Evolutionary conservation across 2,888 invertebrate genomes (phyloP).

Genomic region (Sinohyriopsis cumingii): DNA sequence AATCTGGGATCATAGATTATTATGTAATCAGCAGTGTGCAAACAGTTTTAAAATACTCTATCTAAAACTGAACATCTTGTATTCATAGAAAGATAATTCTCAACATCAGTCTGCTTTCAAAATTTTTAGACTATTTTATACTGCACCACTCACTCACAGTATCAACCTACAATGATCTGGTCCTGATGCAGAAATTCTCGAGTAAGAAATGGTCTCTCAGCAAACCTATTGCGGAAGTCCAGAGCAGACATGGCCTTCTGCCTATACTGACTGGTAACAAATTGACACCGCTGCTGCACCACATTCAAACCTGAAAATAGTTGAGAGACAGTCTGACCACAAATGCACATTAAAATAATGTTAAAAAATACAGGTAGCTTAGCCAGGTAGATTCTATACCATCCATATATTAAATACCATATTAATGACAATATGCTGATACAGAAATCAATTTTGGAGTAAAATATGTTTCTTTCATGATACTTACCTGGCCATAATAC

Average conservation of each 20-base stretch:
- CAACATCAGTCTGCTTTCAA: neutral
- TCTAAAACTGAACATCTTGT: too few species aligned
- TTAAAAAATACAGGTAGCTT: neutral
- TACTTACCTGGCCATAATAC: too few species aligned
- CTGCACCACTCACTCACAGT: neutral
- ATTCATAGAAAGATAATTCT: neutral
- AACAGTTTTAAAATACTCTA: too few species aligned
- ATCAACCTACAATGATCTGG: constrained; percentile 48
- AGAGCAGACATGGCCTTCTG: constrained; percentile 60
- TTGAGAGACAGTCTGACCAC: constrained; percentile 14
- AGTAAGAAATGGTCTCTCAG: constrained; percentile 63
- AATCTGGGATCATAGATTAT: too few species aligned
- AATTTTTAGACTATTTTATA: neutral
- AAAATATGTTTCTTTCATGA: too few species aligned
- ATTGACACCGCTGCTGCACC: constrained; percentile 61
- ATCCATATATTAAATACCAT: too few species aligned
- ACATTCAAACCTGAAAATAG: constrained; percentile 44
- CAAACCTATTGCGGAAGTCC: constrained; percentile 67
- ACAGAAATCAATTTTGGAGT: too few species aligned
- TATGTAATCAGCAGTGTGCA: too few species aligned
- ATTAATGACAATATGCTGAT: too few species aligned
- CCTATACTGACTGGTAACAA: constrained; percentile 63
- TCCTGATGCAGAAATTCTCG: constrained; percentile 45
- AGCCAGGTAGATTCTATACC: too few species aligned
- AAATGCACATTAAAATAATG: neutral